Base-by-base conservation (phyloP, 2,797 vertebrate species). In the Sternarchorhynchus goeldii region DNA sequence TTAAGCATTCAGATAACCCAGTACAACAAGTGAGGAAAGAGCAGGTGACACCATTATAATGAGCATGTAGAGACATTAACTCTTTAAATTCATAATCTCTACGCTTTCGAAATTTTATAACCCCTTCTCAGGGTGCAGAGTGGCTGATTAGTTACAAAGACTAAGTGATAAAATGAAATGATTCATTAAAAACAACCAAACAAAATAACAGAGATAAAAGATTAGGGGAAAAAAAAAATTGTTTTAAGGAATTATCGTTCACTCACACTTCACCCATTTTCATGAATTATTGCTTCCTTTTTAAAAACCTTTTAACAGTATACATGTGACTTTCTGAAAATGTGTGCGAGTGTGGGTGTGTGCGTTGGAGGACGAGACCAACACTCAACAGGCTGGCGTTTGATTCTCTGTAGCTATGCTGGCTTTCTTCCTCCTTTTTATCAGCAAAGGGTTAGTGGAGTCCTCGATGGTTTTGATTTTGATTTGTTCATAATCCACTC, bases 381-480 rank as follows among this genome's bases (percentile, higher is more conserved):
- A 55, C 31, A 73, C 56, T 92, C 90, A 93, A 86, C 18, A 83
- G 81, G 85, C 81, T 0, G 73, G 73, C 14, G 84, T 81, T 71
- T 90, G 73, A 0, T 88, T 82, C 62, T 90, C 86, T 0, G 76
- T 64, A 18, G 82, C 78, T 59, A 85, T 12, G 64, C 88, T 94
- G 2, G 95, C 94, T 88, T 96, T 98, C 94, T 96, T 97, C 85
- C 96, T 92, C 88, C 98, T 93, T 90, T 99, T 99, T 81, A 92
- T 93, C 82, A 99, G 95, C 90, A 99, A 90, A 57, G 97, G 97
- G 89, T 99, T 99, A 16, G 93, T 95, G 0, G 97, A 96, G 3
- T 98, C 96, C 84, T 96, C 95, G 0, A 99, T 98, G 86, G 95
- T 97, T 91, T 99, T 99, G 89, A 99, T 99, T 93, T 97, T 98